Evolutionary conservation across 2,797 vertebrate species (phyloP), one percentile per base, ranked within the genome.

Genomic region (Crocidura indochinensis): DNA sequence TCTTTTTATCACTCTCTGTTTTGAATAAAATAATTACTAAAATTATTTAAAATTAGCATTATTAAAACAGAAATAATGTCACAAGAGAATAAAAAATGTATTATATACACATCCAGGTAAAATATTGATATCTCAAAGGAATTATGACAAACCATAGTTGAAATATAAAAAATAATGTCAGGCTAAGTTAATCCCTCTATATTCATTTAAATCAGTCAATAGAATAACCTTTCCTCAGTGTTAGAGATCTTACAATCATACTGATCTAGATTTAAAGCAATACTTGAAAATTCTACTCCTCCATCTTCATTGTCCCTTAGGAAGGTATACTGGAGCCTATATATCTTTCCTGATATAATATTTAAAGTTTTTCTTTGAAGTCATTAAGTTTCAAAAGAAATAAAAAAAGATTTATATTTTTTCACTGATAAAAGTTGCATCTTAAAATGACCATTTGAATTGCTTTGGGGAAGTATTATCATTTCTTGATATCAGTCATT

Each of bases 161-260:
- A 95, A 96, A 91, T 95, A 87, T 91, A 90, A 96, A 94, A 96
- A 94, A 91, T 96, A 94, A 95, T 94, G 94, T 94, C 95, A 95
- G 81, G 75, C 53, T 62, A 91, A 94, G 88, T 91, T 94, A 84
- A 95, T 95, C 82, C 92, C 90, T 95, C 78, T 10, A 44, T 96
- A 95, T 91, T 76, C 78, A 96, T 96, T 95, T 95, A 94, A 96
- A 93, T 93, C 89, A 81, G 93, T 95, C 90, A 92, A 68, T 94
- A 76, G 31, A 91, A 90, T 69, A 93, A 84, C 3, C 15, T 64
- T 19, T 76, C 53, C 9, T 93, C 75, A 93, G 91, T 82, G 60
- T 80, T 46, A 27, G 7, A 85, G 86, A 85, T 79, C 81, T 94
- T 93, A 90, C 20, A 44, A 68, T 31, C 29, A 20, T 75, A 46